These are phyloP conservation scores for Drosophila prostipennis DNA, from an alignment of 2,888 invertebrate species.

Conservation along the genomic window DNA sequence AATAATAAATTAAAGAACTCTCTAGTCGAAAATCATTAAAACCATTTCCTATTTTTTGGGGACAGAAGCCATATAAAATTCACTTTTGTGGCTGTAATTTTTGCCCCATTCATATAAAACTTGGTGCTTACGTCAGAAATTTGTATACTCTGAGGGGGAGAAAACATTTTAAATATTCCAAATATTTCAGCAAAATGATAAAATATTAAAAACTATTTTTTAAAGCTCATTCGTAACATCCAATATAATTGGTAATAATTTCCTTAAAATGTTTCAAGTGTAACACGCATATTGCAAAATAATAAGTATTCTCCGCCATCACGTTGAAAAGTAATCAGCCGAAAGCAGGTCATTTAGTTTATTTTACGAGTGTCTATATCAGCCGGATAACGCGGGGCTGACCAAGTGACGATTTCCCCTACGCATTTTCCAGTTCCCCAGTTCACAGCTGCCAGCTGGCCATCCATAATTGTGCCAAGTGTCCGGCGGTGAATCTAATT, in stretches of 20 bases:
- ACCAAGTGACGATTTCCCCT: conserved; percentile 11
- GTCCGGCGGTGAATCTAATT: conserved; percentile 70
- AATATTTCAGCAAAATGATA: too few species aligned
- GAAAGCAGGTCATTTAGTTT: conserved; percentile 35
- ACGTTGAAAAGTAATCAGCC: conserved; percentile 43
- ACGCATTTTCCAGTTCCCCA: not conserved
- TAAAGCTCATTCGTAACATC: too few species aligned
- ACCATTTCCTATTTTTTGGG: not conserved
- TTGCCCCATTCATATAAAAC: too few species aligned
- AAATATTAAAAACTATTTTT: too few species aligned
- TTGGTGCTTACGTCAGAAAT: not conserved
- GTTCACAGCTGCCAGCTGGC: conserved; percentile 11
- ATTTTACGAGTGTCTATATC: conserved; percentile 33
- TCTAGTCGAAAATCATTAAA: too few species aligned
- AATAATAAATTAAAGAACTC: not conserved
- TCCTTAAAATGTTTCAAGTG: not conserved
- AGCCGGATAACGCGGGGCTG: conserved; percentile 5
- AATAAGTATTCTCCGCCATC: conserved; percentile 9
- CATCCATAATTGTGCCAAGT: conserved; percentile 54
- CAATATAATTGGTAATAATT: not conserved
- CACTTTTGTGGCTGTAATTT: too few species aligned
- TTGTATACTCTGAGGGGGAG: too few species aligned
- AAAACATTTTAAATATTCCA: too few species aligned
- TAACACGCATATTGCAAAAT: conserved; percentile 12
- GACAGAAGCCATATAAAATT: not conserved